phyloP scores from a whole-genome alignment of 2,888 invertebrate species.

The Andrena haemorrhoa region DNA sequence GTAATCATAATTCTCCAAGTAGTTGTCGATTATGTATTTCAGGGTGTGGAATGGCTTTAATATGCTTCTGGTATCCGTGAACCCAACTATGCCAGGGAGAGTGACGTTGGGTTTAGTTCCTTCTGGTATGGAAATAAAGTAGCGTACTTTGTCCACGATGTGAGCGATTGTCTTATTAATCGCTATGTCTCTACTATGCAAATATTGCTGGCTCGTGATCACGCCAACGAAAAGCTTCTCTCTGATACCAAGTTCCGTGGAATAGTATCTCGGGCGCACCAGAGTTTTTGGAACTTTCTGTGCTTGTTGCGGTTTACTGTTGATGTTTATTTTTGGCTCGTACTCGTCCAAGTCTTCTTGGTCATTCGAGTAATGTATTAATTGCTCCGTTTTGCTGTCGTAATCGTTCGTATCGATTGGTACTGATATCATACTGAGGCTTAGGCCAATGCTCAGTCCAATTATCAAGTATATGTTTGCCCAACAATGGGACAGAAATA shows the following conservation, averaged over 20 bases:
- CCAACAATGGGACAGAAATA: conserved; percentile 79
- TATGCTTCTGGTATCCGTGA: conserved; percentile 92
- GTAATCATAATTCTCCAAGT: conserved; percentile 95
- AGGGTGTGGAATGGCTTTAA: conserved; percentile 94
- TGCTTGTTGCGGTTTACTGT: conserved; percentile 84
- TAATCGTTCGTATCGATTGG: conserved; percentile 85
- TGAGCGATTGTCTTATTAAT: conserved; percentile 95
- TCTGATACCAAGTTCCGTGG: conserved; percentile 96
- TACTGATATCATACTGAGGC: conserved; percentile 86
- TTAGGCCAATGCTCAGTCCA: conserved; percentile 87
- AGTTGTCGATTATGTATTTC: conserved; percentile 96
- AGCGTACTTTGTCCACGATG: conserved; percentile 93
- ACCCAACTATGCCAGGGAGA: conserved; percentile 92
- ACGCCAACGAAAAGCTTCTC: conserved; percentile 95
- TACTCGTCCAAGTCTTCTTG: conserved; percentile 83
- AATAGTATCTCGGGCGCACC: conserved; percentile 95
- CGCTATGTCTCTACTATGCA: conserved; percentile 91
- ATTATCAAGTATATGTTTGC: conserved; percentile 87
- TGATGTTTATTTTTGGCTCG: conserved; percentile 85
- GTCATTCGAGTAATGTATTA: conserved; percentile 63
- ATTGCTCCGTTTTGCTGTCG: conserved; percentile 58
- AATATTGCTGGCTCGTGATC: conserved; percentile 91
- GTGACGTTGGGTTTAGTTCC: conserved; percentile 86
- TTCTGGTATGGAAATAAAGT: conserved; percentile 89
- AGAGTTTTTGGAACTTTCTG: conserved; percentile 87